Evolutionary conservation across 53 echinoderm and acorn worm genomes (phyloP).

Genomic region (Zoroaster sp.): DNA sequence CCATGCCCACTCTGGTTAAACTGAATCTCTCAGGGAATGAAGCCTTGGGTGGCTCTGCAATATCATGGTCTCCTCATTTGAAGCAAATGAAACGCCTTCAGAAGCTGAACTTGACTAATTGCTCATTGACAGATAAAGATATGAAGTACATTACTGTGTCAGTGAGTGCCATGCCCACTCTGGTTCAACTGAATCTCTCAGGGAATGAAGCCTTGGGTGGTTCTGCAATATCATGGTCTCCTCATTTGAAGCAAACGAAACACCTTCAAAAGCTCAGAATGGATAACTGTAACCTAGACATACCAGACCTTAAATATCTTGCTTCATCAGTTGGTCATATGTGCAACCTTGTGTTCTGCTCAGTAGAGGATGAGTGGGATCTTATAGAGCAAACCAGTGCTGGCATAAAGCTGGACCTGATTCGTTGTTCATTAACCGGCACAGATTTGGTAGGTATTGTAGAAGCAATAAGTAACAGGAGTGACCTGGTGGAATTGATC

Average conservation of each 20-base stretch:
- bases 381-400: too few species aligned
- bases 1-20: not conserved
- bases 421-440: too few species aligned
- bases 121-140: not conserved
- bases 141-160: not conserved
- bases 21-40: not conserved
- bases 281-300: too few species aligned
- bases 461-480: too few species aligned
- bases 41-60: not conserved
- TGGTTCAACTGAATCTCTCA: not conserved
- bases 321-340: too few species aligned
- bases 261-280: not conserved
- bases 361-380: too few species aligned
- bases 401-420: too few species aligned
- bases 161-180: not conserved
- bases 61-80: not conserved
- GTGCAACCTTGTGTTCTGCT: too few species aligned
- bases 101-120: not conserved
- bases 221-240: not conserved
- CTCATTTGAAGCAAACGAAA: not conserved
- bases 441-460: too few species aligned
- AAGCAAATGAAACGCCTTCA: not conserved
- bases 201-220: not conserved
- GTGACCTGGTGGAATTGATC: too few species aligned
- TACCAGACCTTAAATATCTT: too few species aligned